Base-by-base conservation (phyloP, 92 coral and sea anemone genomes). In the Chrysogorgia sp. region DNA sequence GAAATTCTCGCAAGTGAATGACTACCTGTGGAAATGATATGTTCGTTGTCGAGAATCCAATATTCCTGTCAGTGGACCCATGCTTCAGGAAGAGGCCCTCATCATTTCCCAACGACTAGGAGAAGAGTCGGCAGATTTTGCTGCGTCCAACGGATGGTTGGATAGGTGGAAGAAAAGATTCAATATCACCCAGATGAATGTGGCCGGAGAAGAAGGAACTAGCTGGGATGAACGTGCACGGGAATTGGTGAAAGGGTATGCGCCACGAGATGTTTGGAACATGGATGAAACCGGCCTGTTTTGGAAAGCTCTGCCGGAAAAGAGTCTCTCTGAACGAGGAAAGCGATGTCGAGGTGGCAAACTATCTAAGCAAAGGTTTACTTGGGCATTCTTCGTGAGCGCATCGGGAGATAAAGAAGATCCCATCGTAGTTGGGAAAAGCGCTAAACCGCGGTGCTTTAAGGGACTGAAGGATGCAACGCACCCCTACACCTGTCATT, bases 141-240 rank as follows among this genome's bases (percentile, higher is more conserved):
- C 70, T 30, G 70, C 70, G 45, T 63, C 70, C 10, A 63, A 63
- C 33, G 70, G 70, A 32, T 63, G 70, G 70, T 34, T n/a, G n/a
- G n/a, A n/a, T 63, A 63, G 70, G 7, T 63, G 70, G 47, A 63
- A 63, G 47, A 63, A 63, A 63, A 40, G 23, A 13, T 63, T 29
- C 70, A 63, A 34, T 23, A 63, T 63, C n/a, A 63, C 23, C 62
- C 62, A 13, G 30, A 56, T 56, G 62, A 56, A 56, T 56, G 62
- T 56, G 30, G 62, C 62, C 20, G 62, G 62, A 20, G 62, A 56
- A 23, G 62, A 56, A 56, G 62, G 62, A 56, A 28, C 12, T 28
- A 5, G n/a, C n/a, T n/a, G n/a, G n/a, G n/a, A n/a, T n/a, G n/a
- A n/a, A n/a, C n/a, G n/a, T n/a, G n/a, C n/a, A n/a, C n/a, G n/a